phyloP scores from a whole-genome alignment of 2,113 vertebrate genomes.

The Prochilodus magdalenae region DNA sequence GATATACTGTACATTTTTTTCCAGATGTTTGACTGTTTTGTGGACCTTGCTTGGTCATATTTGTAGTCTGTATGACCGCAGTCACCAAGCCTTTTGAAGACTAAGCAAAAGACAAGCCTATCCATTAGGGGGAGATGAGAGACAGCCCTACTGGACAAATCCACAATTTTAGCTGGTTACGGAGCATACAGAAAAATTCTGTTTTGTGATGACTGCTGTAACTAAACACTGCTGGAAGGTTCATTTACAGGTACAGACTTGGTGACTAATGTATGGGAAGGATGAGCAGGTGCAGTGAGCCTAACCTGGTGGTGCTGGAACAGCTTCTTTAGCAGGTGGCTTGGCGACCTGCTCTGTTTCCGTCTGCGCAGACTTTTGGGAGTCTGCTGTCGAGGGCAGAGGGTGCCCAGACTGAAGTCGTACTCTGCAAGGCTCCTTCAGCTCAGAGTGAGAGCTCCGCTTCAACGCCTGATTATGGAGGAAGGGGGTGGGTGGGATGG shows the following conservation, averaged over 20 bases:
- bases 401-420: slow-evolving; percentile 16
- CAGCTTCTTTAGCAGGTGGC: slow-evolving; percentile 57
- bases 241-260: background rate
- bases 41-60: no score
- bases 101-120: background rate
- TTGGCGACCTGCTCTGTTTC: slow-evolving; percentile 34
- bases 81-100: background rate
- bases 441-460: slow-evolving; percentile 22
- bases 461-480: slow-evolving; percentile 52
- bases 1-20: no score
- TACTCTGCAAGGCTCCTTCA: slow-evolving; percentile 21
- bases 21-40: no score
- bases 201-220: background rate
- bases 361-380: slow-evolving; percentile 24
- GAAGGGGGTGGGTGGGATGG: no score
- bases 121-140: background rate
- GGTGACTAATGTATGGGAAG: background rate
- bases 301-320: slow-evolving; percentile 68
- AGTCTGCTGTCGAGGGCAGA: slow-evolving; percentile 6
- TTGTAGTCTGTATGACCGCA: no score
- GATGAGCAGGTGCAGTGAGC: background rate
- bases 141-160: background rate
- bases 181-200: background rate
- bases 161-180: background rate
- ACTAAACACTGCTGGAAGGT: background rate